These are phyloP conservation scores for Cephonodes hylas DNA, from an alignment of 2,888 invertebrate species.

Conservation along the genomic window DNA sequence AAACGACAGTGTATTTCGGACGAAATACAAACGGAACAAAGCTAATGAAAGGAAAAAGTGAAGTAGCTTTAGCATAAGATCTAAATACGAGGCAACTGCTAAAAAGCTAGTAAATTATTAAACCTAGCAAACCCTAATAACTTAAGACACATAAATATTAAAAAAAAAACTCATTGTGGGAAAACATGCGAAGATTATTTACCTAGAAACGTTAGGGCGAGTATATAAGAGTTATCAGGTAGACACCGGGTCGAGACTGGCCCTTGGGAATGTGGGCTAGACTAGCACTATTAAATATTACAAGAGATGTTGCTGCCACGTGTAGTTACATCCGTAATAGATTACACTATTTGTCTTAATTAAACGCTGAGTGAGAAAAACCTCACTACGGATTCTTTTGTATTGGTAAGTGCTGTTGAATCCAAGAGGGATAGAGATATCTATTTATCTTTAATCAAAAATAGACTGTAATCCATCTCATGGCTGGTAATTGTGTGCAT, in stretches of 20 bases:
- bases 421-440: too few species aligned
- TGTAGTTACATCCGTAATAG: constrained; percentile 15
- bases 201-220: neutral
- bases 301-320: constrained; percentile 15
- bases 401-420: neutral
- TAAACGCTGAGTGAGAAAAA: constrained; percentile 10
- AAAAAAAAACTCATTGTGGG: neutral
- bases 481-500: too few species aligned
- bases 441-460: neutral
- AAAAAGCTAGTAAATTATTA: neutral
- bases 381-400: neutral
- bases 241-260: constrained; percentile 15
- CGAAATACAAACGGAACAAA: too few species aligned
- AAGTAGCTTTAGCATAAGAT: too few species aligned
- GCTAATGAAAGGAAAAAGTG: too few species aligned
- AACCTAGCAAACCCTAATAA: neutral
- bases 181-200: neutral
- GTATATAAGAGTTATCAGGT: constrained; percentile 14
- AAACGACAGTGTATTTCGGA: neutral
- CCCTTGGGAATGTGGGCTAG: constrained; percentile 21
- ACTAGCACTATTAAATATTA: constrained; percentile 23
- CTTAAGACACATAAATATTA: neutral
- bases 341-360: constrained; percentile 26
- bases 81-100: too few species aligned
- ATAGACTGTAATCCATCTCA: neutral